Base-by-base conservation (phyloP, 2,797 vertebrate species). In the Kryptolebias ocellatus region DNA sequence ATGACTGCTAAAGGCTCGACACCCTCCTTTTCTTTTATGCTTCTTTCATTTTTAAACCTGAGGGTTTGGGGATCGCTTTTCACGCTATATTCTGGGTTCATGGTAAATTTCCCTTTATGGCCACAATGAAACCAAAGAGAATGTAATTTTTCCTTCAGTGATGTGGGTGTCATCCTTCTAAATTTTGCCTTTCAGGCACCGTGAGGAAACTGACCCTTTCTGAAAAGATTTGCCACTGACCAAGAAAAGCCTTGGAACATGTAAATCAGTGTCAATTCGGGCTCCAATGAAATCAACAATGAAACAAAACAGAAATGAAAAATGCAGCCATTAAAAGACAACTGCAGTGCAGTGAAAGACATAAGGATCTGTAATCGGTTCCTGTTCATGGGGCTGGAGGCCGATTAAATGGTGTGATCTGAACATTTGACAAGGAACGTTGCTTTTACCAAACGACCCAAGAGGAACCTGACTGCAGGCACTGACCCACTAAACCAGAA, bases 371-470 rank as follows among this genome's bases (percentile, higher is more conserved):
- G 67, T 73, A 81, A 86, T 64, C 79, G 85, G 72, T 72, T 80
- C 46, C 45, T 79, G 65, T 87, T 81, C 81, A 85, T 72, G 79
- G 46, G 59, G 78, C 78, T 77, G 67, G 80, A 84, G 75, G 69
- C 78, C 79, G 87, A 84, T 88, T 86, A 88, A 87, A 87, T 49
- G 71, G 53, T 81, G 70, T 67, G 79, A 87, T 87, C 78, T 68
- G 67, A 87, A 78, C 76, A 79, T 77, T 83, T 83, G 79, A 89
- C 18, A 68, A 83, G 70, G 56, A 87, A 80, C 74, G 81, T 84
- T 75, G 70, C 67, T 8, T 86, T 87, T 80, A 87, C 72, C 53
- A 15, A 85, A 87, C 0, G 45, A 63, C 82, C 64, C 64, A 29
- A 64, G 74, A 84, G 72, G 61, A 60, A 64, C 54, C 59, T 16